Conservation (phyloP, 2,113 vertebrate species). For the Gambusia affinis region DNA sequence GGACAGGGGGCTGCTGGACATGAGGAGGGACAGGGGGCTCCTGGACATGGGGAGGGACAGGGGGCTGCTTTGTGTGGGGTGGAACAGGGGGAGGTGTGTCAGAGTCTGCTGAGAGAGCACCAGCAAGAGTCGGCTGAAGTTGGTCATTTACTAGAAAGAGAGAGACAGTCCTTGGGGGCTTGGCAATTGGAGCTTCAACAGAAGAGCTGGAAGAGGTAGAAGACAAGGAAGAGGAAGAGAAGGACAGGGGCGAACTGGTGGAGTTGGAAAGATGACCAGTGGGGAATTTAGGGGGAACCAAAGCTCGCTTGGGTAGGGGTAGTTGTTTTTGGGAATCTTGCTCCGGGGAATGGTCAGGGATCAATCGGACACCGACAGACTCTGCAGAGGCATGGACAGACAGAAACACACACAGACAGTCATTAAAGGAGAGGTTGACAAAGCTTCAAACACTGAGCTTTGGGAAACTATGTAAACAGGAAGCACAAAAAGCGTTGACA, state of each 20-base stretch:
- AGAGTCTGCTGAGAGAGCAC: slow-evolving; percentile 16
- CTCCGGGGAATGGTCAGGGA: slow-evolving; percentile 67
- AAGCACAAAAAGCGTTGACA: slow-evolving; percentile 10
- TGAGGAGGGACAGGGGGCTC: slow-evolving; percentile 76
- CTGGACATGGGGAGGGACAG: slow-evolving; percentile 91
- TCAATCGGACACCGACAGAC: slow-evolving; percentile 77
- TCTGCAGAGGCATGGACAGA: slow-evolving; percentile 71
- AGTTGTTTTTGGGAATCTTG: slow-evolving; percentile 72
- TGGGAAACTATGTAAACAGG: background rate
- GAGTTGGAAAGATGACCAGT: slow-evolving; percentile 68
- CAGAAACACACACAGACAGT: slow-evolving; percentile 22
- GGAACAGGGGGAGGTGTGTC: slow-evolving; percentile 51
- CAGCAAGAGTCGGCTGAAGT: slow-evolving; percentile 51
- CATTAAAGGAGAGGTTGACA: slow-evolving; percentile 17
- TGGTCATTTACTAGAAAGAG: slow-evolving; percentile 55
- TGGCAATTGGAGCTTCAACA: slow-evolving; percentile 57
- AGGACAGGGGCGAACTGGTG: slow-evolving; percentile 32
- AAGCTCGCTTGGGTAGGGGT: slow-evolving; percentile 77
- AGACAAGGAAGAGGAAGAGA: slow-evolving; percentile 63
- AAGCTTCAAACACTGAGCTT: background rate
- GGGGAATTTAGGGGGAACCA: slow-evolving; percentile 88
- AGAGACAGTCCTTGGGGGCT: slow-evolving; percentile 76
- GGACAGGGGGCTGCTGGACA: background rate
- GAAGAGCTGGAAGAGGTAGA: slow-evolving; percentile 59
- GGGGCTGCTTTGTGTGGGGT: slow-evolving; percentile 86